Evolutionary conservation across 2,797 vertebrate genomes (phyloP).

Genomic region (Heteromormyrus szaboi): DNA sequence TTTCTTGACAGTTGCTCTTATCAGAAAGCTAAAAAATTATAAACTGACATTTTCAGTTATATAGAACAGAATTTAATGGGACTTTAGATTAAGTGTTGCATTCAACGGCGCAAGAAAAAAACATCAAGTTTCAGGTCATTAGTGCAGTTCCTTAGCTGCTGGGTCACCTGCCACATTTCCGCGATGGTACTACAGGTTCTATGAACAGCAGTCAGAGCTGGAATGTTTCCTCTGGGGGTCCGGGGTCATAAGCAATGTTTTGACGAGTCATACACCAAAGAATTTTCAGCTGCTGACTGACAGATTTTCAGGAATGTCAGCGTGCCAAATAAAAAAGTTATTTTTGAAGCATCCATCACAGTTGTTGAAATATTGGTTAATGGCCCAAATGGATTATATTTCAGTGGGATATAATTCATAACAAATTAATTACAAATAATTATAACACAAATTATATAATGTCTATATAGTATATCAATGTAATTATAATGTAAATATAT

Average conservation of each 20-base stretch:
- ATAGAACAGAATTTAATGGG: neutral
- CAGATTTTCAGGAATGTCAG: neutral
- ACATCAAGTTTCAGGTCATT: neutral
- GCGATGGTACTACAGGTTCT: neutral
- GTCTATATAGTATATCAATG: neutral
- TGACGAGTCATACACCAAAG: neutral
- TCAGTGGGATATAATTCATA: neutral
- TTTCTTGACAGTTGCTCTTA: conserved; percentile 6
- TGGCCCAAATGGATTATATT: neutral
- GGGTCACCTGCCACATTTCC: neutral
- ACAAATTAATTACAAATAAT: neutral
- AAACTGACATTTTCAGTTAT: neutral
- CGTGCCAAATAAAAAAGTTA: neutral
- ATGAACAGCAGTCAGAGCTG: neutral
- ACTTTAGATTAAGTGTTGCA: neutral
- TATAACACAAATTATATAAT: neutral
- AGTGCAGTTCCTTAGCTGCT: neutral
- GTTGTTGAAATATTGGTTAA: neutral
- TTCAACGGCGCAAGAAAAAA: neutral
- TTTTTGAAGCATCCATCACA: neutral
- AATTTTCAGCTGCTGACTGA: neutral
- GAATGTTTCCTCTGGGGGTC: neutral
- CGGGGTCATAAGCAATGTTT: neutral
- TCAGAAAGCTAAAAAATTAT: neutral
- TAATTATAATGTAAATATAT: neutral